A percentile compares a stretch with the other conserved stretches of the same genome.
phyloP scores from a whole-genome alignment of 2,888 invertebrate genomes.

The Molanna angustata region DNA sequence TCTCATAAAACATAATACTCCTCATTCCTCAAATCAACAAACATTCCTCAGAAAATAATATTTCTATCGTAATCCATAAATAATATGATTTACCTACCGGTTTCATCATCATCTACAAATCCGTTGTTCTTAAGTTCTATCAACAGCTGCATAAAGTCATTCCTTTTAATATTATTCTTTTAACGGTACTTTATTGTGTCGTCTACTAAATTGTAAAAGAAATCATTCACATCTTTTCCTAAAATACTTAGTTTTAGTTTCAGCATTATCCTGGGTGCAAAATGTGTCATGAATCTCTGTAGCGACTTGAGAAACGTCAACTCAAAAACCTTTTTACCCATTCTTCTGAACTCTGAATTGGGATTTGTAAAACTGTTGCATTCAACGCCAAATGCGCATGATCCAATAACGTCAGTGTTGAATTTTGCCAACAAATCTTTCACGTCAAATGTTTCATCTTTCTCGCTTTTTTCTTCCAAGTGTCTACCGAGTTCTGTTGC shows the following conservation, averaged over 20 bases:
- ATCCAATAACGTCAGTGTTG: slow-evolving; percentile 52
- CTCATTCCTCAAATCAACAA: too few relatives aligned
- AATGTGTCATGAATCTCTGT: slow-evolving; percentile 5
- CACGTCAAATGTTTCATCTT: slow-evolving; percentile 44
- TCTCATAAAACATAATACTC: too few relatives aligned
- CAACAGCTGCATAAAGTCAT: slow-evolving; percentile 56
- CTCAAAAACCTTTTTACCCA: slow-evolving; percentile 26
- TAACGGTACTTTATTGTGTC: slow-evolving; percentile 45
- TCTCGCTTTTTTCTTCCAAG: too few relatives aligned
- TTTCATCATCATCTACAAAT: slow-evolving; percentile 7
- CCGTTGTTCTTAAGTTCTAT: slow-evolving; percentile 48
- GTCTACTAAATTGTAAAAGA: slow-evolving; percentile 46
- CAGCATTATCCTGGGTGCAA: slow-evolving; percentile 4
- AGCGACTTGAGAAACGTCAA: background rate
- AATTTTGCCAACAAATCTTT: slow-evolving; percentile 45
- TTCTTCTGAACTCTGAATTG: slow-evolving; percentile 40
- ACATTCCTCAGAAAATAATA: too few relatives aligned
- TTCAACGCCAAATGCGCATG: slow-evolving; percentile 49
- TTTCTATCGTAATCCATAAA: background rate
- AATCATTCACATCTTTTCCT: slow-evolving; percentile 34
- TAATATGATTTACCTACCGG: slow-evolving; percentile 1
- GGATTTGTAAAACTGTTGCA: slow-evolving; percentile 45
- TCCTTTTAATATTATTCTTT: slow-evolving; percentile 42
- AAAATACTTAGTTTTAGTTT: slow-evolving; percentile 3
- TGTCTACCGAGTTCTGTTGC: too few relatives aligned